Evolutionary conservation across 53 echinoderm and acorn worm genomes (phyloP).

Genomic region (Echinometra lucunter): DNA sequence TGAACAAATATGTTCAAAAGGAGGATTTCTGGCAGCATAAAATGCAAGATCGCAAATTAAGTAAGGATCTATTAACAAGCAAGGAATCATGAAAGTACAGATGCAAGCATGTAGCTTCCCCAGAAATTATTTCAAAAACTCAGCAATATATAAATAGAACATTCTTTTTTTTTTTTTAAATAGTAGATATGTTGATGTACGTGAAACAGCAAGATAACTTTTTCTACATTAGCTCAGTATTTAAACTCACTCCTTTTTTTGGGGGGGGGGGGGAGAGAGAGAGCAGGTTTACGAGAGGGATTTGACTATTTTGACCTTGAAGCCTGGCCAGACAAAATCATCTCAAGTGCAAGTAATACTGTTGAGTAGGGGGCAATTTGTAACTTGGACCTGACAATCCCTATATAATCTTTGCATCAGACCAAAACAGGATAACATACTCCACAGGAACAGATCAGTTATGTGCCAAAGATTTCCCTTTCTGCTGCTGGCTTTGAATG

Average conservation of each 20-base stretch:
- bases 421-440: background rate
- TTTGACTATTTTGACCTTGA: background rate
- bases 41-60: background rate
- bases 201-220: no score
- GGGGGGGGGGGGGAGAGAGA: no score
- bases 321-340: background rate
- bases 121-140: no score
- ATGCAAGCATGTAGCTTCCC: no score
- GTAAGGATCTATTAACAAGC: no score
- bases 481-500: background rate
- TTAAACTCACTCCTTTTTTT: no score
- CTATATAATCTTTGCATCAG: background rate
- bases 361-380: background rate
- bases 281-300: no score
- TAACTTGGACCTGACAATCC: background rate
- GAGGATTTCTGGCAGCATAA: background rate
- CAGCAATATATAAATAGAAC: no score
- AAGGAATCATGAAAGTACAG: no score
- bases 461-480: slow-evolving; percentile 11
- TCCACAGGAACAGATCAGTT: background rate
- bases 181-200: no score
- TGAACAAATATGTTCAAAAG: background rate
- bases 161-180: no score
- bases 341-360: background rate
- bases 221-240: background rate